A percentile compares a stretch with the other conserved stretches of the same genome.
Conservation (phyloP, 2,797 vertebrate genomes). For the Anguilla obscura region DNA sequence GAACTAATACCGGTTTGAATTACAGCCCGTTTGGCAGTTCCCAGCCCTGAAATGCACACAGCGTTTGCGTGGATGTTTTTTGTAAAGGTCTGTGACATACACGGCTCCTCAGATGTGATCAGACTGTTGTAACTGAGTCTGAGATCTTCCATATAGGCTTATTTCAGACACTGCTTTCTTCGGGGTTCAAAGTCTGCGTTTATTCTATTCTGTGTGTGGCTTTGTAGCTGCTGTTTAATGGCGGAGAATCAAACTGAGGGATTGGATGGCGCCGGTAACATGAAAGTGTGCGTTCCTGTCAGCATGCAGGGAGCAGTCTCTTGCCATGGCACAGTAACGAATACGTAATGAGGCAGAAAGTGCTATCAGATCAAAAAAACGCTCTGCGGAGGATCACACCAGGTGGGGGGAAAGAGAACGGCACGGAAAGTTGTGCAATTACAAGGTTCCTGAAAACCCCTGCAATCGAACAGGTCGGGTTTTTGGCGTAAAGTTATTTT, state of each 20-base stretch:
- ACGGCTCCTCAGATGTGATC: conserved; percentile 47
- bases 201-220: conserved; percentile 20
- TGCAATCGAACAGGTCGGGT: not conserved
- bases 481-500: not conserved
- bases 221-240: conserved; percentile 29
- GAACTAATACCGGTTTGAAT: conserved; percentile 70
- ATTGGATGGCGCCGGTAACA: not conserved
- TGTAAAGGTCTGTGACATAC: conserved; percentile 51
- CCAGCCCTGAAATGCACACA: not conserved
- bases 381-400: not conserved
- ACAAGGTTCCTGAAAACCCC: too few species aligned
- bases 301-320: not conserved
- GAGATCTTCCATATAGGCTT: conserved; percentile 7
- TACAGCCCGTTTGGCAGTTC: conserved; percentile 62
- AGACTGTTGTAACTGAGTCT: not conserved
- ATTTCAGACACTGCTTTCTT: conserved; percentile 21
- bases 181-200: conserved; percentile 19
- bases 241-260: conserved; percentile 8
- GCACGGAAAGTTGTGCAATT: not conserved
- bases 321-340: not conserved
- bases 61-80: not conserved
- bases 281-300: conserved; percentile 3
- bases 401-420: not conserved
- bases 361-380: not conserved
- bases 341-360: conserved; percentile 4